Base-by-base conservation (phyloP, 2,888 invertebrate genomes). In the Zelleria hepariella region DNA sequence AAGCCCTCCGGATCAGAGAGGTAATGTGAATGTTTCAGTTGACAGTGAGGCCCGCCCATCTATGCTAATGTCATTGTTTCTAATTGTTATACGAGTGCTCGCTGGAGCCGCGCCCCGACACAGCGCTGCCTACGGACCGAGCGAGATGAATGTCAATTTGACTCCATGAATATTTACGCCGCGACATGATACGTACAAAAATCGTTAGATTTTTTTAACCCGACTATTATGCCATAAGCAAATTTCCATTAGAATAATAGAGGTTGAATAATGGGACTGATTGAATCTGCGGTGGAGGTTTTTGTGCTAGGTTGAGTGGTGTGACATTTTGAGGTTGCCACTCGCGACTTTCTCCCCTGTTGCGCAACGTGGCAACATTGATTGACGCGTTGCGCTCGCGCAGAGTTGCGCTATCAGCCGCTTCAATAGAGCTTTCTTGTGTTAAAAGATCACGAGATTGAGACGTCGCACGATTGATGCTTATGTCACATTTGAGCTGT, bases 31-130 rank as follows among this genome's bases (percentile, higher is more conserved):
- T 81, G 82, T 84, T 80, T 80, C 75, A 76, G 83, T 75, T 83
- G 86, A 86, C 86, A 85, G 82, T 78, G 79, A 75, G 81, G 68
- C 75, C 80, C 86, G 86, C 86, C 86, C 82, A 68, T 72, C 71
- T 82, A 86, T 87, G 86, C 82, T 82, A 86, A 88, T 86, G 74
- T 78, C 82, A 85, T 87, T 85, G 86, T 88, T 80, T 83, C 77
- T 83, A 80, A 85, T 58, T 58, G 49, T 51, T 51, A 58, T 82
- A 81, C 80, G 75, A 75, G 79, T 70, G 73, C 67, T 74, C 69
- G 72, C 77, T 78, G 77, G 80, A 78, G 80, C 79, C 80, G 71
- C 74, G 72, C 57, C 60, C 52, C 23, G 73, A 70, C 67, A 69
- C 56, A 57, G 61, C 61, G 61, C 65, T 57, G 60, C 61, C 62